phyloP scores from a whole-genome alignment of 2,113 vertebrate genomes.

The Parotia lawesii region DNA sequence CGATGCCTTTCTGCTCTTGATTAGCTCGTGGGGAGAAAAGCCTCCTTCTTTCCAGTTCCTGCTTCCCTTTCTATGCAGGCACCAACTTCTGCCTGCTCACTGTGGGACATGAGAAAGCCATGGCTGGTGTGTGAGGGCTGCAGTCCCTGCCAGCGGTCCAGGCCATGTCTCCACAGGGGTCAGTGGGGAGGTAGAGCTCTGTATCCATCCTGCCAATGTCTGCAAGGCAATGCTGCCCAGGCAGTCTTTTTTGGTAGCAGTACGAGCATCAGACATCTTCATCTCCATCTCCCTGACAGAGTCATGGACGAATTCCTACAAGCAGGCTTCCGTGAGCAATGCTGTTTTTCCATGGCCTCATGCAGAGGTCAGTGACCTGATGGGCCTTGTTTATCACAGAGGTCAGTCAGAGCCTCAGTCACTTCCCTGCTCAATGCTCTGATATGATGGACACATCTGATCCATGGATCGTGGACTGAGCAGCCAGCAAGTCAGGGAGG shows the following conservation, averaged over 20 bases:
- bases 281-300: neutral
- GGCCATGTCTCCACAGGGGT: neutral
- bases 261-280: neutral
- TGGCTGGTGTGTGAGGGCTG: neutral
- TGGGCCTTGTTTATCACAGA: neutral
- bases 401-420: neutral
- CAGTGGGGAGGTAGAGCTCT: neutral
- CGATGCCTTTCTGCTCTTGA: neutral
- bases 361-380: neutral
- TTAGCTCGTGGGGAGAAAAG: neutral
- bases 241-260: neutral
- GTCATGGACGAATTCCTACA: neutral
- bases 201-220: neutral
- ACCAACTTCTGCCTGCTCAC: neutral
- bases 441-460: neutral
- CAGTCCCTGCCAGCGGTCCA: neutral
- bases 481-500: neutral
- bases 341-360: neutral
- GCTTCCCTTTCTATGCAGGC: neutral
- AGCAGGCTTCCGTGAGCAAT: neutral
- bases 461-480: neutral
- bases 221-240: neutral
- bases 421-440: neutral
- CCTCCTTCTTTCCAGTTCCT: neutral
- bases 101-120: neutral